Evolutionary conservation across 2,113 vertebrate genomes (phyloP), one percentile per base, ranked within the genome.

Genomic region (Sarotherodon lohbergeri): DNA sequence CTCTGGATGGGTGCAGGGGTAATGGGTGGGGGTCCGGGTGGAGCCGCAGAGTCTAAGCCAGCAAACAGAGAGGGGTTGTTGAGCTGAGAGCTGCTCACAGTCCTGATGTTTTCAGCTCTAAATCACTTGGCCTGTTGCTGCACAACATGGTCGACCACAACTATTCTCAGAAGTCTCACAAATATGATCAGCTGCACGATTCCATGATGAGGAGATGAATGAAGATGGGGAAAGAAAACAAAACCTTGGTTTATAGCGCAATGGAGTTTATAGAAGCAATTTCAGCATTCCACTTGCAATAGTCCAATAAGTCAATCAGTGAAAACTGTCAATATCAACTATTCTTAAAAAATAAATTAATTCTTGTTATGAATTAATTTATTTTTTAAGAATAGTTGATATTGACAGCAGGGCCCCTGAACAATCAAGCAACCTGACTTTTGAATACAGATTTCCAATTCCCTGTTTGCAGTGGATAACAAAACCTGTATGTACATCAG

Each of bases 31-130:
- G 90, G 88, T 88, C 90, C 81, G 92, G 92, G 94, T 95, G 95
- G 95, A 95, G 95, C 89, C 95, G n/a, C 48, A 24, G n/a, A 86
- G 94, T 95, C 94, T 95, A 83, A 89, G 87, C 86, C 92, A 87
- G 90, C 87, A 82, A 79, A 95, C 86, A 89, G 87, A 93, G 88
- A 88, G 57, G 63, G 71, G 88, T 88, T 93, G 92, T 94, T 88
- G 87, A 63, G 55, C 82, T 83, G 54, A 41, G 54, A 43, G 88
- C 27, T 4, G 39, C 71, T 86, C 86, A 36, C 85, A 83, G 81
- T 52, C 48, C 76, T 46, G 27, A 56, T 19, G 41, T 19, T 83
- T 22, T 83, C 13, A 13, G 32, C 79, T 88, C 79, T 89, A 91
- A 94, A 90, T 91, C 86, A 84, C 68, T 87, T 5, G 13, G 54